Conservation (phyloP, 1,140 invertebrate species). For the Maconellicoccus hirsutus region DNA sequence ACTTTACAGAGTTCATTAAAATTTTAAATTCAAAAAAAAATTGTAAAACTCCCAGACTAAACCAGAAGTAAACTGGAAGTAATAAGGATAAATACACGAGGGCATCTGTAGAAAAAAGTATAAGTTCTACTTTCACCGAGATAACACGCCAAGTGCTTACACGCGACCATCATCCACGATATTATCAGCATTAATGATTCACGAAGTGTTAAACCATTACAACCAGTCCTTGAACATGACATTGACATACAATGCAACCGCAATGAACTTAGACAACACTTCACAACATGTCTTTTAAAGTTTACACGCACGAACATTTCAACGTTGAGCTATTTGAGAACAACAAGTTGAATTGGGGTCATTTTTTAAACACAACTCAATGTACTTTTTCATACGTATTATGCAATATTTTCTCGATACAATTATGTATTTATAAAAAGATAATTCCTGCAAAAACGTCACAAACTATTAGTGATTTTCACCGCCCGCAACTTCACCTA, state of each 20-base stretch:
- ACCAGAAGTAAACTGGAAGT: background rate
- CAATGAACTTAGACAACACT: background rate
- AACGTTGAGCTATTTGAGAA: background rate
- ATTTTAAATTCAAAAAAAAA: too few species aligned
- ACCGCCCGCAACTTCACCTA: too few species aligned
- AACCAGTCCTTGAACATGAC: background rate
- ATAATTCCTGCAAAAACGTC: too few species aligned
- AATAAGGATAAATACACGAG: background rate
- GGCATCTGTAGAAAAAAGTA: background rate
- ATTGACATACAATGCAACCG: background rate
- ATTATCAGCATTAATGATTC: conserved; percentile 2
- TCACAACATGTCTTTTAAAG: background rate
- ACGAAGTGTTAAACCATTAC: background rate
- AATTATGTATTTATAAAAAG: too few species aligned
- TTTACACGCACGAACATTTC: background rate
- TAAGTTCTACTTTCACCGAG: background rate
- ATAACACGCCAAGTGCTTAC: conserved; percentile 3
- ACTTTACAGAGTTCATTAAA: too few species aligned
- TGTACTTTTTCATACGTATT: too few species aligned
- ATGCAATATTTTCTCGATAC: too few species aligned
- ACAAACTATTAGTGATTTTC: too few species aligned
- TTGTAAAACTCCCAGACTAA: background rate
- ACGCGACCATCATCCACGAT: background rate
- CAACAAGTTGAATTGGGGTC: too few species aligned
- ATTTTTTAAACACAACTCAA: too few species aligned